Evolutionary conservation across 2,113 vertebrate genomes (phyloP).

Genomic region (Picathartes gymnocephalus): DNA sequence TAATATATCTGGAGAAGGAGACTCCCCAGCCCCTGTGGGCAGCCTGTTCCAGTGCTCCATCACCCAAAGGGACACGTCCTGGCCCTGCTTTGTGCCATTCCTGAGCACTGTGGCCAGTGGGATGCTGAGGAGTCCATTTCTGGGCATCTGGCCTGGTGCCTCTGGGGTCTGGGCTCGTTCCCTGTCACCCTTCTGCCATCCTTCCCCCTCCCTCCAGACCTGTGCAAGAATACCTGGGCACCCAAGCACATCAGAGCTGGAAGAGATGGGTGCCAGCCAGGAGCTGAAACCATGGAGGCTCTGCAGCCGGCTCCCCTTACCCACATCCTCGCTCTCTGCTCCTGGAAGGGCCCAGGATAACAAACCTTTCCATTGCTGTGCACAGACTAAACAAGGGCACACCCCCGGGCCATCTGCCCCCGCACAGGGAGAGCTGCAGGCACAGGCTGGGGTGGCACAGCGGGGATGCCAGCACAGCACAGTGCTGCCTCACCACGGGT

Average conservation of each 20-base stretch:
- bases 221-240: background rate
- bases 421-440: background rate
- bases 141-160: background rate
- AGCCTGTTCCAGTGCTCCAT: background rate
- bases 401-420: background rate
- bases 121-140: background rate
- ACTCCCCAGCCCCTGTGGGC: background rate
- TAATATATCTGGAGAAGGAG: background rate
- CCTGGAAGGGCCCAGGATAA: slow-evolving; percentile 52
- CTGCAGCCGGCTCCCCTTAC: background rate
- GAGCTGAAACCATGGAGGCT: background rate
- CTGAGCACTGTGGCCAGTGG: background rate
- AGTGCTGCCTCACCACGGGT: background rate
- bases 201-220: background rate
- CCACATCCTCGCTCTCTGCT: slow-evolving; percentile 16
- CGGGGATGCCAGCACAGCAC: fast-evolving
- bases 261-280: background rate
- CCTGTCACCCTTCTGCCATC: background rate
- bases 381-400: slow-evolving; percentile 29
- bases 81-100: fast-evolving
- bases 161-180: background rate
- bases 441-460: fast-evolving
- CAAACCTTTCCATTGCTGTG: slow-evolving; percentile 35
- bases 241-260: fast-evolving
- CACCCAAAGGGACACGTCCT: fast-evolving